Evolutionary conservation across 2,797 vertebrate species (phyloP), one percentile per base, ranked within the genome.

Genomic region (Nannoperca australis): DNA sequence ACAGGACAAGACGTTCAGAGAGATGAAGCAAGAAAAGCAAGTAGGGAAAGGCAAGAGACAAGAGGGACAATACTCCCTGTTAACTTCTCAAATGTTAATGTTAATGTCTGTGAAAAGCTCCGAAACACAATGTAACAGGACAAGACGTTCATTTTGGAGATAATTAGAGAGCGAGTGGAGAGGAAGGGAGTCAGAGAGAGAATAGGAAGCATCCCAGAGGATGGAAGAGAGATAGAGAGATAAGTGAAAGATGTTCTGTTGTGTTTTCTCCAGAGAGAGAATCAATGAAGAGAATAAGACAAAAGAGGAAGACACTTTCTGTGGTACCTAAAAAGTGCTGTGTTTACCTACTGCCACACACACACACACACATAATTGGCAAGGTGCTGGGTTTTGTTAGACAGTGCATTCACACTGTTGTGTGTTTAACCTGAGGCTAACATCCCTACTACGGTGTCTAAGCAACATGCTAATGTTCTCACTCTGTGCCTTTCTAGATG

Each of bases 1-100:
- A 92, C 79, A 87, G 92, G 84, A 92, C 90, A 88, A 84, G 86
- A 89, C 36, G 88, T 90, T 85, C 92, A 79, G 40, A 54, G 17
- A 55, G 44, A 44, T 45, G 53, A 59, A 79, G 58, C 20, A 32
- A 60, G 55, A 69, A 63, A 77, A 76, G 15, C 44, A 59, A 73
- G 40, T 2, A 40, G 42, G 69, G 27, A 53, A 70, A 56, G n/a
- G 47, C 32, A 14, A 32, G 67, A 64, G 18, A 62, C 24, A 68
- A 45, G 55, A 72, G 55, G 66, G 59, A 82, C 75, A 81, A 63
- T 70, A 76, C 36, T 79, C 63, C 7, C 32, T 36, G 50, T 79
- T 82, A 85, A 81, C 76, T 70, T 89, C 73, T 91, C 68, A 80
- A 83, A 72, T 84, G 81, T 81, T 88, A 83, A 72, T 84, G 81